Conservation (phyloP, 2,888 invertebrate species). For the Pyralis farinalis region DNA sequence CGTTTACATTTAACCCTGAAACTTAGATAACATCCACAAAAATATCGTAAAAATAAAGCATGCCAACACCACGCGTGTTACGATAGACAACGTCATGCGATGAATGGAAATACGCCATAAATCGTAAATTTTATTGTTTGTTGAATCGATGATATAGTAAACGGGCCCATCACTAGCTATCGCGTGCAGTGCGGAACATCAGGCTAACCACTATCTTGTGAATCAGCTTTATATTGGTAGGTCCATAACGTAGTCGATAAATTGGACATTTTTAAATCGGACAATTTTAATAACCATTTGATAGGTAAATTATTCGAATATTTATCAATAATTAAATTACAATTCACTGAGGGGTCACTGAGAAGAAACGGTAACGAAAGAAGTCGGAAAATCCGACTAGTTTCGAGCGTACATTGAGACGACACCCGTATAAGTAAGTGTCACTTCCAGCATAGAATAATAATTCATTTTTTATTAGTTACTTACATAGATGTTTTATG, state of each 20-base stretch:
- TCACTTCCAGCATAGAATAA: too few species aligned
- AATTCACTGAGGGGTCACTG: too few species aligned
- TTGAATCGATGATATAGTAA: conserved; percentile 54
- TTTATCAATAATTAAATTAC: too few species aligned
- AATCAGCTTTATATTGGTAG: conserved; percentile 34
- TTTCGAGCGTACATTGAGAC: too few species aligned
- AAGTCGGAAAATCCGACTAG: too few species aligned
- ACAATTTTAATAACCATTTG: too few species aligned
- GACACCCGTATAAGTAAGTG: too few species aligned
- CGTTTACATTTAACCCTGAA: conserved; percentile 4
- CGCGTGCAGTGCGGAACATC: conserved; percentile 61
- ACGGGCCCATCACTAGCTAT: conserved; percentile 63
- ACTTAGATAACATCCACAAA: conserved; percentile 15
- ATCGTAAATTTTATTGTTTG: conserved; percentile 30
- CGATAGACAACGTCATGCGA: conserved; percentile 24
- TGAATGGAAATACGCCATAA: conserved; percentile 25
- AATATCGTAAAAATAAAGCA: conserved; percentile 22
- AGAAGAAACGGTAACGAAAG: too few species aligned
- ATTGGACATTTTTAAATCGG: too few species aligned
- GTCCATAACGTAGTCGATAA: conserved; percentile 24
- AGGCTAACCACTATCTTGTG: conserved; percentile 50
- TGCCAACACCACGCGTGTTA: conserved; percentile 15
- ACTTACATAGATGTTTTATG: too few species aligned
- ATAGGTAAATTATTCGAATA: too few species aligned
- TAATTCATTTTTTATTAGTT: too few species aligned